Evolutionary conservation across 2,113 vertebrate genomes (phyloP).

Genomic region (Apeltes quadracus): DNA sequence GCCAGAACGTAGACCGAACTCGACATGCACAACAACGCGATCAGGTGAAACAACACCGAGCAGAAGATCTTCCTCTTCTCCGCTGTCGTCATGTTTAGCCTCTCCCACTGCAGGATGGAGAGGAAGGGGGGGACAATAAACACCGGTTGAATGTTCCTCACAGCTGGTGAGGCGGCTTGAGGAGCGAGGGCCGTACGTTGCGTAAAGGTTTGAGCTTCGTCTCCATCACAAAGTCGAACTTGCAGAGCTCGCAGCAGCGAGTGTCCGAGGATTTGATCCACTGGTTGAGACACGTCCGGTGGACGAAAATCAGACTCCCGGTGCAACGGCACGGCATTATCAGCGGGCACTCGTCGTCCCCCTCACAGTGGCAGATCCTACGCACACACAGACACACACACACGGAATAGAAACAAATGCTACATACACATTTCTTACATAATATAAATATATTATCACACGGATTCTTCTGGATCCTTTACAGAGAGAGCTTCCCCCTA

Average conservation of each 20-base stretch:
- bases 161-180: not conserved
- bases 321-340: slow-evolving; percentile 96
- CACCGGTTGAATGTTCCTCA: not conserved
- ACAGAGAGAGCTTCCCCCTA: not conserved
- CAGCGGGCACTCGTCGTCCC: slow-evolving; percentile 92
- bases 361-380: slow-evolving; percentile 99
- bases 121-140: not conserved
- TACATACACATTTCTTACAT: too few relatives aligned
- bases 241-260: slow-evolving; percentile 97
- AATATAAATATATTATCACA: too few relatives aligned
- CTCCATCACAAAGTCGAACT: slow-evolving; percentile 98
- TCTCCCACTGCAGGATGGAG: slow-evolving; percentile 88
- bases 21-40: slow-evolving; percentile 91
- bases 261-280: slow-evolving; percentile 99
- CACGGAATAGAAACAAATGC: not conserved
- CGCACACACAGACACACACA: slow-evolving; percentile 60
- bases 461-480: not conserved
- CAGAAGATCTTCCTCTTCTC: slow-evolving; percentile 95
- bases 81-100: slow-evolving; percentile 91
- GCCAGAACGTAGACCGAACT: slow-evolving; percentile 93
- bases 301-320: slow-evolving; percentile 93
- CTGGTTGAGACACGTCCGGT: slow-evolving; percentile 95
- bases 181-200: slow-evolving; percentile 79
- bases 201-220: slow-evolving; percentile 94
- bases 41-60: slow-evolving; percentile 93